A percentile compares a stretch with the other conserved stretches of the same genome.
phyloP scores from a whole-genome alignment of 2,888 invertebrate species.

The Drosophila neutralis region DNA sequence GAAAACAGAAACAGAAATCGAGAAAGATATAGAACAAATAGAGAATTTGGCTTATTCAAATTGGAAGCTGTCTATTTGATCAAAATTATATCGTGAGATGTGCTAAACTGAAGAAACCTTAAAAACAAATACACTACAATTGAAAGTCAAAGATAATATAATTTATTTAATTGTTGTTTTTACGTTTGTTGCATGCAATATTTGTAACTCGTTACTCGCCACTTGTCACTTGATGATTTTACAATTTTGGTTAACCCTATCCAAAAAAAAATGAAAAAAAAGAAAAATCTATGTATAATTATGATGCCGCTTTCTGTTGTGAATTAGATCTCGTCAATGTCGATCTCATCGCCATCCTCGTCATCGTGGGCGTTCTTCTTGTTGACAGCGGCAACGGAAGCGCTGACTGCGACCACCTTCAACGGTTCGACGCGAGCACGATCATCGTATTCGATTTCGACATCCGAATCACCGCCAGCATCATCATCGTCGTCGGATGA shows the following conservation, averaged over 20 bases:
- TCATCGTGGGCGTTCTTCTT: constrained; percentile 87
- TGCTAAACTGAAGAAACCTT: constrained; percentile 21
- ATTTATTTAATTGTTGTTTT: constrained; percentile 16
- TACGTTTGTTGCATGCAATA: constrained; percentile 4
- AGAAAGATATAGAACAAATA: constrained; percentile 27
- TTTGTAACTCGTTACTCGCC: not conserved
- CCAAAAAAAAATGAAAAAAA: constrained; percentile 6
- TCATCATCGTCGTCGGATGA: constrained; percentile 88
- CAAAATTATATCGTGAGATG: constrained; percentile 13
- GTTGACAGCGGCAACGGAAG: constrained; percentile 77
- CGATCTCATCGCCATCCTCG: constrained; percentile 93
- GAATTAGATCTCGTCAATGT: constrained; percentile 95
- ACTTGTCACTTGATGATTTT: not conserved
- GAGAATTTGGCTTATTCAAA: constrained; percentile 8
- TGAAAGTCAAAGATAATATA: constrained; percentile 45
- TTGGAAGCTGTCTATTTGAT: not conserved
- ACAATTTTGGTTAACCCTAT: constrained; percentile 16
- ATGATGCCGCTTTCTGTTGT: constrained; percentile 48
- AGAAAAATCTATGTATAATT: not conserved
- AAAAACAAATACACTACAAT: constrained; percentile 45
- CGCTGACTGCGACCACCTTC: constrained; percentile 87
- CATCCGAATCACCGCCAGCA: constrained; percentile 87
- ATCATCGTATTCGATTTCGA: constrained; percentile 94
- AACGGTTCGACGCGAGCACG: constrained; percentile 91
- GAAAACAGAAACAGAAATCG: constrained; percentile 25